Percentiles rank a stretch among this genome's conserved stretches.
Evolutionary conservation across 2,113 vertebrate genomes (phyloP).

Genomic region (Danionella cerebrum): DNA sequence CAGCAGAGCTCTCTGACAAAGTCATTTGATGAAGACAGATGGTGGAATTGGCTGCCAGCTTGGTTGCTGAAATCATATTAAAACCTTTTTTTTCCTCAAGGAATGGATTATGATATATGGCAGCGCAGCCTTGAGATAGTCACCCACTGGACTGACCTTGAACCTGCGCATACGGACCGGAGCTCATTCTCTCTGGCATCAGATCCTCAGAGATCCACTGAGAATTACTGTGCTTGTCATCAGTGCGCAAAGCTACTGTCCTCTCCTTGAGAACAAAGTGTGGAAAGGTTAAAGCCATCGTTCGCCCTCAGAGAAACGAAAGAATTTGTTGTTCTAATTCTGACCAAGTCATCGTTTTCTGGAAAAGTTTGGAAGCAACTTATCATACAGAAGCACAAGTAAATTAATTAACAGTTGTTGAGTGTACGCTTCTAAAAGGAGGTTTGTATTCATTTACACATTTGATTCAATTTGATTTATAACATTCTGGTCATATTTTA

Average conservation of each 20-base stretch:
- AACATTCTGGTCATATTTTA: too few relatives aligned
- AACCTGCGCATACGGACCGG: slow-evolving; percentile 9
- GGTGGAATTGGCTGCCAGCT: slow-evolving; percentile 30
- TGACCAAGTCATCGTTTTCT: too few relatives aligned
- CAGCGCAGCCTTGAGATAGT: slow-evolving; percentile 22
- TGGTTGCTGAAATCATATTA: slow-evolving; percentile 35
- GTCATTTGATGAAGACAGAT: slow-evolving; percentile 47
- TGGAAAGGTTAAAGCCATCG: not conserved
- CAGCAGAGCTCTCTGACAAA: slow-evolving; percentile 37
- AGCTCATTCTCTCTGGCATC: slow-evolving; percentile 1
- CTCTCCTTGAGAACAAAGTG: not conserved
- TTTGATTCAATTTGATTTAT: too few relatives aligned
- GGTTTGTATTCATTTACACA: too few relatives aligned
- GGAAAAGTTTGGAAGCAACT: too few relatives aligned
- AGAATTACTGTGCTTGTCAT: slow-evolving; percentile 12
- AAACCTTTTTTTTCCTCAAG: slow-evolving; percentile 30
- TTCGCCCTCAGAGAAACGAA: not conserved
- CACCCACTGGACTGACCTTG: slow-evolving; percentile 32
- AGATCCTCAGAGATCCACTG: not conserved
- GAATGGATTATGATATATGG: slow-evolving; percentile 37
- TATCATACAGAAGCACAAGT: too few relatives aligned
- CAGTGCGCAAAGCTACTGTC: not conserved
- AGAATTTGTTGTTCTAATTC: too few relatives aligned
- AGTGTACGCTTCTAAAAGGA: too few relatives aligned
- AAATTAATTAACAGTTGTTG: too few relatives aligned